Evolutionary conservation across 2,888 invertebrate species (phyloP), one percentile per base, ranked within the genome.

Genomic region (Smittia sp.): DNA sequence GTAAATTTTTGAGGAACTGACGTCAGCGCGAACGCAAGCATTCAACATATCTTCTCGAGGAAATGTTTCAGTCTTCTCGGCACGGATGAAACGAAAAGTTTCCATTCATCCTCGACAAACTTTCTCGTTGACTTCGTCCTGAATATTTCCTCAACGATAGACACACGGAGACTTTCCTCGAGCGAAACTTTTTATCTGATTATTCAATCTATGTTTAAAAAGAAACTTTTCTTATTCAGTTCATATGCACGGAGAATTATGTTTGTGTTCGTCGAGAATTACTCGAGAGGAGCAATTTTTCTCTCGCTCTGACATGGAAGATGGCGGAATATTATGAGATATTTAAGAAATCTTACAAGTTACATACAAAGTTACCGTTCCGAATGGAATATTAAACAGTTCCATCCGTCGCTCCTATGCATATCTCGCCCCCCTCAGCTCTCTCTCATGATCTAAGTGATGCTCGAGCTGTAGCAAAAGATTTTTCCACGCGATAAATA

Each of bases 121-220:
- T 63, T 63, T 63, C 58, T 63, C 63, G n/a, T 63, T 63, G 63
- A 63, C 63, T 63, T 63, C 20, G 25, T n/a, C 27, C 27, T 63
- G 25, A 25, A 63, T 63, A 63, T 63, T 63, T 63, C 63, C 13
- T 58, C 58, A 4, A 7, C 6, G 58, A 7, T 18, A 4, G 20
- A 58, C 18, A n/a, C 58, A 58, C 58, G 46, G 15, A 46, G n/a
- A 46, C 22, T 58, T 9, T 58, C 22, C 58, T 13, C 58, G 58
- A 27, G 63, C 15, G n/a, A 72, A 72, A 72, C 58, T 72, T 72
- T 72, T 13, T 54, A 72, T 72, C 72, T 62, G 72, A 72, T 72
- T 72, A 72, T 72, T 72, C 72, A 72, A 62, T 72, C 72, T 62
- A 62, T 72, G 72, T 72, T 72, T 52, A 54, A 69, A 41, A 69